phyloP scores from a whole-genome alignment of 2,797 vertebrate genomes.

The Enteromius trimaculatus region DNA sequence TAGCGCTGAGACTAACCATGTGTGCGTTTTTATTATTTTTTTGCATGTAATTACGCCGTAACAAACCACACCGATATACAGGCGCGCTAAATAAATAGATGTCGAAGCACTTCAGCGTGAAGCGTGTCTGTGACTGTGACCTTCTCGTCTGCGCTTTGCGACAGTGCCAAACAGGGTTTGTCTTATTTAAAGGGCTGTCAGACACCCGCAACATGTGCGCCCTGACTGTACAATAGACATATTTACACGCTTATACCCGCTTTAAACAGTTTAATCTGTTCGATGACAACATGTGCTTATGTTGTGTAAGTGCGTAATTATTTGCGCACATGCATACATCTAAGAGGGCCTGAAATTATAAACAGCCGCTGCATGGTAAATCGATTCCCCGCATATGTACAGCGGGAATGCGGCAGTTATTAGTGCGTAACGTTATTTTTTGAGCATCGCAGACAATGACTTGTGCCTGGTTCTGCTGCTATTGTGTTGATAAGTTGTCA shows the following conservation, averaged over 20 bases:
- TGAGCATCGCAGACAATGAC: background rate
- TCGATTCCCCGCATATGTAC: conserved; percentile 29
- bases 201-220: conserved; percentile 59
- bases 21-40: background rate
- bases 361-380: conserved; percentile 17
- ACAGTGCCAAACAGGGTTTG: conserved; percentile 31
- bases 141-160: conserved; percentile 50
- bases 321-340: background rate
- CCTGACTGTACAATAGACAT: background rate
- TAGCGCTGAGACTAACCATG: background rate
- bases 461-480: background rate
- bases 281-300: background rate
- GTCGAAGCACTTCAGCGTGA: conserved; percentile 4
- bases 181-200: conserved; percentile 53
- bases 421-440: conserved; percentile 24
- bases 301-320: background rate
- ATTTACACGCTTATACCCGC: background rate
- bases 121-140: conserved; percentile 39
- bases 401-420: conserved; percentile 31
- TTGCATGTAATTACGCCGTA: background rate
- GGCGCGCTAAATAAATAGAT: background rate
- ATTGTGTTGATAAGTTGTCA: background rate
- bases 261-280: background rate
- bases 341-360: conserved; percentile 17
- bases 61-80: background rate